Evolutionary conservation across 2,113 vertebrate genomes (phyloP).

Genomic region (Onychostruthus taczanowskii): DNA sequence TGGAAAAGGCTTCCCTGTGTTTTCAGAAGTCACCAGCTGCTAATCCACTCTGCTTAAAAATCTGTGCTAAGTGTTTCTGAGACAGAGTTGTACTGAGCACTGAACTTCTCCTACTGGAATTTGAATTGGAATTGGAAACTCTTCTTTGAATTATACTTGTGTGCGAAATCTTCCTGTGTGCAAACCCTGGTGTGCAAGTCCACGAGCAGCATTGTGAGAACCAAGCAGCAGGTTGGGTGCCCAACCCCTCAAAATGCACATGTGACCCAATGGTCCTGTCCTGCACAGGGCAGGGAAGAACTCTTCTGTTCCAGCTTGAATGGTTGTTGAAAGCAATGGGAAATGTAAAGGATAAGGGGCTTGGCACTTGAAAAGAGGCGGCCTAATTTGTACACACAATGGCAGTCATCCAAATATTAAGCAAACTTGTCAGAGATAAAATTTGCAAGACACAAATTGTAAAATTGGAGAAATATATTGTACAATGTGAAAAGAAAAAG

Average conservation of each 20-base stretch:
- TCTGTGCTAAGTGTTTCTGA: background rate
- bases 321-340: conserved; percentile 1
- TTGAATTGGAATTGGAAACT: background rate
- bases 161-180: background rate
- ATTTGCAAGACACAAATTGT: background rate
- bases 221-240: background rate
- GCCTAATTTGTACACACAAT: background rate
- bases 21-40: background rate
- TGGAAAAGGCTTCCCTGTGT: background rate
- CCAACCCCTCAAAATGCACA: background rate
- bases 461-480: background rate
- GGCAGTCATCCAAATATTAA: conserved; percentile 26
- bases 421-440: conserved; percentile 27
- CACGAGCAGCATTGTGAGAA: background rate
- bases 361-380: background rate
- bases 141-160: background rate
- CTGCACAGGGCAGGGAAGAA: background rate
- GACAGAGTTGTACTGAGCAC: background rate
- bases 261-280: background rate
- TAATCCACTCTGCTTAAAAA: background rate
- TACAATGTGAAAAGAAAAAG: background rate
- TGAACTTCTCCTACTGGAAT: background rate
- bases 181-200: background rate
- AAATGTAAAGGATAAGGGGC: conserved; percentile 16
- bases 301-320: background rate